Evolutionary conservation across 2,888 invertebrate genomes (phyloP), one percentile per base, ranked within the genome.

Genomic region (Helobdella robusta): DNA sequence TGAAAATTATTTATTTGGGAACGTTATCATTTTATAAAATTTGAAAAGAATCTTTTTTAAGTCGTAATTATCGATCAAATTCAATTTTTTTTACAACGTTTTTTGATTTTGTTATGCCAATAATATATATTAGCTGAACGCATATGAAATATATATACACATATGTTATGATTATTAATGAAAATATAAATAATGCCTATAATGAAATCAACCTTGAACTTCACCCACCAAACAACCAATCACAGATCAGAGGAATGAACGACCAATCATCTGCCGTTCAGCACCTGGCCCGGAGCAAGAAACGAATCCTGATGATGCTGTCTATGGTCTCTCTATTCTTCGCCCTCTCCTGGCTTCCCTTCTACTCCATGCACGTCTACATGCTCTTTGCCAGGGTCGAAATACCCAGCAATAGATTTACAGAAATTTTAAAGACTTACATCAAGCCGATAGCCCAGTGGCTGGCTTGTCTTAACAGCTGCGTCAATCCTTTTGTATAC

Each of bases 231-330:
- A 15, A 15, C 44, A 40, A 11, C n/a, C 44, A 15, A 15, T 15
- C 44, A 40, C 54, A 56, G 56, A 44, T 91, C 76, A 88, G 90
- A 18, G 91, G 74, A 40, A 70, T 73, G 6, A 73, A 73, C 56
- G 64, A 44, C 1, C 34, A 35, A 6, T 56, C 64, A 15, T 30
- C 36, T 62, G 73, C 74, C 15, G 73, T 75, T 44, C 61, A 68
- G 25, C 70, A 68, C 59, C 74, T 76, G 25, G 73, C 91, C 74
- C 90, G 90, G 80, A 91, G 91, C 58, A 92, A 92, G 82, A 88
- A 91, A 44, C 91, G 91, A 79, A 92, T 92, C 56, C 88, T 92
- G 28, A 91, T 91, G 82, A 93, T 93, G 93, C 83, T 93, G 68
- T 87, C 91, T 0, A 89, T 88, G n/a, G 92, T 93, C 44, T 91